Percentiles rank a stretch among this genome's conserved stretches.
phyloP scores from a whole-genome alignment of 2,113 vertebrate species.

The Nannospalax galili region DNA sequence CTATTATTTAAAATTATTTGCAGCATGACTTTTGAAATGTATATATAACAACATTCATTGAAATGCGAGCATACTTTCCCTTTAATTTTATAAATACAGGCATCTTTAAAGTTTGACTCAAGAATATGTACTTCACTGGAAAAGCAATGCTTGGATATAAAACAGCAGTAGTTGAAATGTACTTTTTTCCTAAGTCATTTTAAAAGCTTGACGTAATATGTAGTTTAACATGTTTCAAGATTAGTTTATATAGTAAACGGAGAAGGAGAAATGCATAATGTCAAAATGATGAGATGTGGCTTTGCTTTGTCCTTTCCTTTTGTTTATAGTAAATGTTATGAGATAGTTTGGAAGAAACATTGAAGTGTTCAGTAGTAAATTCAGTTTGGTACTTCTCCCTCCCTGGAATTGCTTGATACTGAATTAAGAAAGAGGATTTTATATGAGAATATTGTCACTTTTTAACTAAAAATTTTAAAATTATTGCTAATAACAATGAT shows the following conservation, averaged over 20 bases:
- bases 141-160: neutral
- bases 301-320: neutral
- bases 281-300: no score
- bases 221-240: neutral
- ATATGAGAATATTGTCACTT: neutral
- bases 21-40: neutral
- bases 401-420: neutral
- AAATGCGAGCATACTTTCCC: neutral
- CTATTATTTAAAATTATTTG: slow-evolving; percentile 21
- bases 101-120: slow-evolving; percentile 17
- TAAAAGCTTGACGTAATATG: neutral
- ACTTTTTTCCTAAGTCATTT: neutral
- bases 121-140: neutral
- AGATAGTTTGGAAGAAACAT: slow-evolving; percentile 8
- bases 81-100: neutral
- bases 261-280: neutral
- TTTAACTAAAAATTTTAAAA: neutral
- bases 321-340: neutral
- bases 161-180: neutral
- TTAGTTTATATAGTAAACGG: neutral
- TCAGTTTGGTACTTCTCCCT: neutral
- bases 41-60: neutral
- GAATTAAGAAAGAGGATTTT: slow-evolving; percentile 32
- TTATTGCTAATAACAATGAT: neutral
- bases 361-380: neutral